phyloP scores from a whole-genome alignment of 2,113 vertebrate species.

The Polypterus bichir region DNA sequence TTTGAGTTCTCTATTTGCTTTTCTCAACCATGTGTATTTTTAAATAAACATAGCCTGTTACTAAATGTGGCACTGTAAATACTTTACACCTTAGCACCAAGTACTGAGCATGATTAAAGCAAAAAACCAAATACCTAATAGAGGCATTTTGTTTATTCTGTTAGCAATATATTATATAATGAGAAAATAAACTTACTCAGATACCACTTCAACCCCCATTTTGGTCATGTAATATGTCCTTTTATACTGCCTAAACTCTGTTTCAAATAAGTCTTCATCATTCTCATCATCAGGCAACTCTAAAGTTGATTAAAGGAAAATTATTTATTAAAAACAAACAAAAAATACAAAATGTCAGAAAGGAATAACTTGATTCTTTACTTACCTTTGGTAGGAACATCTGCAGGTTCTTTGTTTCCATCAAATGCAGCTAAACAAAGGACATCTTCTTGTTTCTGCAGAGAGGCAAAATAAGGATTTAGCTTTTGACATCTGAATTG shows the following conservation, averaged over 20 bases:
- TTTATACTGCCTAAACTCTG: slow-evolving; percentile 93
- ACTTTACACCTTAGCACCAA: no score
- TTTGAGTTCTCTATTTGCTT: no score
- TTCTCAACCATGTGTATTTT: no score
- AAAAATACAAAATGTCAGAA: no score
- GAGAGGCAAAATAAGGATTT: slow-evolving; percentile 17
- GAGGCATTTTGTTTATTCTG: no score
- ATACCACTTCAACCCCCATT: slow-evolving; percentile 89
- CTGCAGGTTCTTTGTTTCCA: slow-evolving; percentile 40
- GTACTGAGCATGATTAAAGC: no score
- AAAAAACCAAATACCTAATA: no score
- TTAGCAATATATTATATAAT: no score
- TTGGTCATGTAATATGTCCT: slow-evolving; percentile 96
- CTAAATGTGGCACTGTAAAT: no score
- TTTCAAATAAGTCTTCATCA: slow-evolving; percentile 94
- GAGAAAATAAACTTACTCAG: slow-evolving; percentile 63
- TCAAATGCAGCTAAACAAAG: slow-evolving; percentile 61
- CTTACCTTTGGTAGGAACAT: slow-evolving; percentile 50
- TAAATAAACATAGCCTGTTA: no score
- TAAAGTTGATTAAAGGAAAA: slow-evolving; percentile 26
- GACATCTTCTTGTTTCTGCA: slow-evolving; percentile 54
- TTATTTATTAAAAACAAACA: neutral
- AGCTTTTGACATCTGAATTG: no score
- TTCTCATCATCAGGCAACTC: slow-evolving; percentile 63
- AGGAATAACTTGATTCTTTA: neutral